Percentiles rank a stretch among this genome's conserved stretches.
Conservation (phyloP, 2,888 invertebrate species). For the Netelia melanura region DNA sequence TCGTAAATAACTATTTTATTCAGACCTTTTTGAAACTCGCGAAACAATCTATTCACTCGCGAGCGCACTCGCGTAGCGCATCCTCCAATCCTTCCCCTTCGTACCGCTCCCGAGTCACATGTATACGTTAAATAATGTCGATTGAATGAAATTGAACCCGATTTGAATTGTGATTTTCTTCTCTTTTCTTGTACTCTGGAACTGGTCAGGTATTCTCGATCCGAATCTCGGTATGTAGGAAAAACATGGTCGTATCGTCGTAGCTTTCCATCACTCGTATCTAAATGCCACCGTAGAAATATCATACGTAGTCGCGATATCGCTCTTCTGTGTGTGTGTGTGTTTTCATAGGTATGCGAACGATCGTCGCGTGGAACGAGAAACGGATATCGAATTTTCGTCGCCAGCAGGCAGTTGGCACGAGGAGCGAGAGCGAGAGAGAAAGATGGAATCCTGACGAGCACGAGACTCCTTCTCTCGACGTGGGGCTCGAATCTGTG, state of each 20-base stretch:
- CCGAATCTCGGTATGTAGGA: too few relatives aligned
- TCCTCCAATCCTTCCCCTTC: too few relatives aligned
- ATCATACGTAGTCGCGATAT: slow-evolving; percentile 59
- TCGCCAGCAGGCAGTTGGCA: slow-evolving; percentile 55
- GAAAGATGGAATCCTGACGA: not conserved
- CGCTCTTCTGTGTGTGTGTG: slow-evolving; percentile 11
- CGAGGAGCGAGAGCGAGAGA: slow-evolving; percentile 20
- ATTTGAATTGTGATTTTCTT: too few relatives aligned
- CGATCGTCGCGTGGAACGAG: slow-evolving; percentile 8
- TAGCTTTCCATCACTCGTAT: slow-evolving; percentile 59
- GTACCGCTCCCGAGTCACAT: too few relatives aligned
- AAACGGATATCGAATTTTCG: slow-evolving; percentile 70
- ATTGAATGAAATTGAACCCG: too few relatives aligned
- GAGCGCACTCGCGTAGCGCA: too few relatives aligned
- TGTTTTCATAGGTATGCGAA: too few relatives aligned
- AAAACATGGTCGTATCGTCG: slow-evolving; percentile 19
- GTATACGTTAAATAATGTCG: too few relatives aligned
- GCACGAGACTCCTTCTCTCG: slow-evolving; percentile 41
- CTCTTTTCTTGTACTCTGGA: too few relatives aligned
- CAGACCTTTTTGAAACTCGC: slow-evolving; percentile 19
- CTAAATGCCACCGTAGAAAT: slow-evolving; percentile 40
- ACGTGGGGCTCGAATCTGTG: slow-evolving; percentile 36
- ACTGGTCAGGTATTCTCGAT: too few relatives aligned
- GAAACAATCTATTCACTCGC: slow-evolving; percentile 2
- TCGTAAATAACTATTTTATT: slow-evolving; percentile 55